A percentile compares a stretch with the other conserved stretches of the same genome.
Conservation (phyloP, 92 coral and sea anemone genomes). For the Micromussa lordhowensis region DNA sequence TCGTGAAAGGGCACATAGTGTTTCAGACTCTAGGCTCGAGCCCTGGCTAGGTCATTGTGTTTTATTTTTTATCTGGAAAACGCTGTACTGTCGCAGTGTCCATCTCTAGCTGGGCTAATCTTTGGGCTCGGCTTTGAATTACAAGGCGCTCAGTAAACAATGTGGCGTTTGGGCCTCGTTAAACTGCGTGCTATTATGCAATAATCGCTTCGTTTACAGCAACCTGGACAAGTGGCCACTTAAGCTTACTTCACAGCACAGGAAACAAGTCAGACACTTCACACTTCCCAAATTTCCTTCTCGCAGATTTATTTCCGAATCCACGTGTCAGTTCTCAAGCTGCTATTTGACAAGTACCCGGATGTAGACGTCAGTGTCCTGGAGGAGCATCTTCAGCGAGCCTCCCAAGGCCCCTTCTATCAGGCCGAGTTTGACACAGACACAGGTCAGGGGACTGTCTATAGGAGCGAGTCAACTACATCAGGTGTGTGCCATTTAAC, state of each 20-base stretch:
- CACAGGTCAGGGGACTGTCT: constrained; percentile 49
- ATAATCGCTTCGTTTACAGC: no score
- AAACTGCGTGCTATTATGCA: no score
- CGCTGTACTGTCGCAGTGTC: no score
- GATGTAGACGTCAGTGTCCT: constrained; percentile 69
- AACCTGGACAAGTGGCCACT: no score
- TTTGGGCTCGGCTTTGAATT: no score
- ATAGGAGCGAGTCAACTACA: constrained; percentile 73
- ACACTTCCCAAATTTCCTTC: not conserved
- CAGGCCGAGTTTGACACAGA: constrained; percentile 84
- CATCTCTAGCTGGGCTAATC: no score
- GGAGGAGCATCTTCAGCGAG: constrained; percentile 81
- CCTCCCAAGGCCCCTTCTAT: constrained; percentile 89
- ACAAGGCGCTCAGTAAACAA: no score
- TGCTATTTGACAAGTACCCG: constrained; percentile 75
- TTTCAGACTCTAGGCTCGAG: no score
- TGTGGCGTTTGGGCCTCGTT: no score
- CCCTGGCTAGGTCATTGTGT: no score
- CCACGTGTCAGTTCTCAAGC: constrained; percentile 85
- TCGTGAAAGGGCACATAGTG: no score
- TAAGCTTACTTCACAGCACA: not conserved
- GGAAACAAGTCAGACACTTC: not conserved
- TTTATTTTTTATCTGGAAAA: no score
- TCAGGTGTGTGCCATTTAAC: constrained; percentile 59
- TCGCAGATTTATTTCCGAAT: constrained; percentile 91